Evolutionary conservation across 2,888 invertebrate species (phyloP).

Genomic region (Alcis repandata): DNA sequence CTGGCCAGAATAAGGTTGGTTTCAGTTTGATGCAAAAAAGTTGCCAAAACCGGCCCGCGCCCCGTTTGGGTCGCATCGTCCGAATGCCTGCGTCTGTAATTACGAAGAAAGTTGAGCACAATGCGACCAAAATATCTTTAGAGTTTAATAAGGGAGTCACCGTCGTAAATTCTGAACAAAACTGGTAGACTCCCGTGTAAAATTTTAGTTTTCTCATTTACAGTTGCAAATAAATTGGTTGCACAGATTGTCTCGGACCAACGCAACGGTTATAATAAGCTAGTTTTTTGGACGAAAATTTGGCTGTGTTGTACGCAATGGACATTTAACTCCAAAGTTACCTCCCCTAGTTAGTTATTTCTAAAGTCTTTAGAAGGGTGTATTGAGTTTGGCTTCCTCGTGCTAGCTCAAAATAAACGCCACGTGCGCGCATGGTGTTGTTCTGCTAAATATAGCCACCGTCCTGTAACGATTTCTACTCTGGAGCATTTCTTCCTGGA

Average conservation of each 20-base stretch:
- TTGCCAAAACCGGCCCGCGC: constrained; percentile 23
- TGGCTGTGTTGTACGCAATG: not conserved
- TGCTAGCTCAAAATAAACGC: constrained; percentile 16
- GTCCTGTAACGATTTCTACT: constrained; percentile 6
- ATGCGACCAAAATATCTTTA: not conserved
- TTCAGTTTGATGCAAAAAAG: constrained; percentile 2
- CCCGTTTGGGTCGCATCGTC: constrained; percentile 13
- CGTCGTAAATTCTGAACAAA: not conserved
- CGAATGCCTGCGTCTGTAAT: constrained; percentile 15
- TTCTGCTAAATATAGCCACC: constrained; percentile 14
- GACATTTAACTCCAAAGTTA: too few relatives aligned
- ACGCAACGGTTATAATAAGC: not conserved
- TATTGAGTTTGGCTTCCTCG: not conserved
- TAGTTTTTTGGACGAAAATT: not conserved
- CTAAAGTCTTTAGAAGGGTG: not conserved
- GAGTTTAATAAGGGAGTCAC: not conserved
- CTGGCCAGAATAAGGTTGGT: too few relatives aligned
- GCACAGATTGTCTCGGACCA: not conserved
- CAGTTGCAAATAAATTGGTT: not conserved
- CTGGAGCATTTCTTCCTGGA: not conserved
- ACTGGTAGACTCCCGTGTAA: not conserved
- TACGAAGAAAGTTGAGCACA: constrained; percentile 18
- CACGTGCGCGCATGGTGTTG: constrained; percentile 11
- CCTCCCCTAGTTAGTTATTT: not conserved
- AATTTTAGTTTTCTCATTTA: not conserved